These are phyloP conservation scores for Actinernus sp. DNA, from an alignment of 92 coral and sea anemone genomes.

Conservation along the genomic window DNA sequence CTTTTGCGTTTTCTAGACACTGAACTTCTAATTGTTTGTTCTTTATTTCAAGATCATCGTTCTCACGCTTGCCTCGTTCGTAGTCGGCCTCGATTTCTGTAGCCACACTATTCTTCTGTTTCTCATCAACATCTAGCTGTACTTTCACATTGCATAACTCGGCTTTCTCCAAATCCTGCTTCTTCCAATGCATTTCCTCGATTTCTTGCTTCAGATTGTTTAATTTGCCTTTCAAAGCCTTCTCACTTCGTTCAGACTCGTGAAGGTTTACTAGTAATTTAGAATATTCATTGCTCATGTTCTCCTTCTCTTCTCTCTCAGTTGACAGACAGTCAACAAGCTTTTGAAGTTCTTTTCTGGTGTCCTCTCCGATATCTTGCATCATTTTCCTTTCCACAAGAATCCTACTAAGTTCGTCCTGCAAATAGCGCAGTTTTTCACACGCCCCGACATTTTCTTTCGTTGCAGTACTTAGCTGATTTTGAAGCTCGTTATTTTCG, in stretches of 20 bases:
- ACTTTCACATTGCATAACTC: background rate
- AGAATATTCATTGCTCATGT: constrained; percentile 24
- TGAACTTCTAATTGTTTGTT: constrained; percentile 2
- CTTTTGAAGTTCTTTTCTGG: constrained; percentile 44
- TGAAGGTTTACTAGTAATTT: constrained; percentile 29
- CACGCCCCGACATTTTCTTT: constrained; percentile 26
- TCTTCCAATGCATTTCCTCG: constrained; percentile 36
- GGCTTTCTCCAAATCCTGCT: constrained; percentile 18
- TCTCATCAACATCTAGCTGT: background rate
- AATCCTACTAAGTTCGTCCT: constrained; percentile 19
- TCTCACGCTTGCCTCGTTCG: constrained; percentile 5
- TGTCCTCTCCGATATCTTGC: constrained; percentile 29
- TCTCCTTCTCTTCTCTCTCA: constrained; percentile 63
- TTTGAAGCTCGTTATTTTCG: constrained; percentile 15
- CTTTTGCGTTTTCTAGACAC: background rate
- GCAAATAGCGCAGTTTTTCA: constrained; percentile 29
- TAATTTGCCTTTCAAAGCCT: background rate
- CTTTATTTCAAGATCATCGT: constrained; percentile 12
- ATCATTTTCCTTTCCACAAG: constrained; percentile 22
- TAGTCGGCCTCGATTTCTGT: background rate
- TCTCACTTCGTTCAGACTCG: constrained; percentile 15
- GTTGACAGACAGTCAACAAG: constrained; percentile 39
- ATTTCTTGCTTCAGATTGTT: constrained; percentile 16
- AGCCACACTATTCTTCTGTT: background rate
- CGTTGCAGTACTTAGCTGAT: constrained; percentile 23